Evolutionary conservation across 2,888 invertebrate species (phyloP), one percentile per base, ranked within the genome.

Genomic region (Eristalis tenax): DNA sequence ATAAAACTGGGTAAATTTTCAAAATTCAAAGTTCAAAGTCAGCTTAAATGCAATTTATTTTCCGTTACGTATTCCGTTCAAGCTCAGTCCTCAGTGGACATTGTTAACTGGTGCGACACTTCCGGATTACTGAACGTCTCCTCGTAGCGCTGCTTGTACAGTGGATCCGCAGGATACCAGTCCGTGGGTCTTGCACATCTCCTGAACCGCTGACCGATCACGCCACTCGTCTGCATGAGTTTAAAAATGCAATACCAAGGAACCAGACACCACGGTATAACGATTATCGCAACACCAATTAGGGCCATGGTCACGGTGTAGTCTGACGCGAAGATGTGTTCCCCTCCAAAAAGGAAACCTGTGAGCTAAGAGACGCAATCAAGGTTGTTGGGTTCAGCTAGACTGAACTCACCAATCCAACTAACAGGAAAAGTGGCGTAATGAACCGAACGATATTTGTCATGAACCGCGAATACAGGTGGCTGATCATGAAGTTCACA

Each of bases 341-440:
- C 50, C 0, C 18, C 50, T 18, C 50, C 50, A 6, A 50, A 50
- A 2, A 50, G 5, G 8, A 50, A 50, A 5, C 50, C 50, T 50
- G 18, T 50, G 18, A 50, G n/a, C 5, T 18, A 15, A 11, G 4
- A 18, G 50, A 18, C n/a, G 18, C 18, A 18, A 8, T 32, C 32
- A 8, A 50, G 18, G 18, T n/a, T 8, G n/a, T 1, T n/a, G 18
- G n/a, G 2, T 6, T 4, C 18, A 18, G 8, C 4, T 1, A 1
- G 2, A 18, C 6, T 18, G 13, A 28, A 4, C 85, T 71, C 68
- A 86, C 85, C 38, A 38, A 28, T 22, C 22, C 10, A 13, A 96
- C 6, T 0, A 91, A 0, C 18, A 92, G 77, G 0, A 96, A 96
- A 91, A 93, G 96, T 82, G 96, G 96, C 91, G 97, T 96, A 91